phyloP scores from a whole-genome alignment of 2,113 vertebrate genomes.

The Oxyruncus cristatus region DNA sequence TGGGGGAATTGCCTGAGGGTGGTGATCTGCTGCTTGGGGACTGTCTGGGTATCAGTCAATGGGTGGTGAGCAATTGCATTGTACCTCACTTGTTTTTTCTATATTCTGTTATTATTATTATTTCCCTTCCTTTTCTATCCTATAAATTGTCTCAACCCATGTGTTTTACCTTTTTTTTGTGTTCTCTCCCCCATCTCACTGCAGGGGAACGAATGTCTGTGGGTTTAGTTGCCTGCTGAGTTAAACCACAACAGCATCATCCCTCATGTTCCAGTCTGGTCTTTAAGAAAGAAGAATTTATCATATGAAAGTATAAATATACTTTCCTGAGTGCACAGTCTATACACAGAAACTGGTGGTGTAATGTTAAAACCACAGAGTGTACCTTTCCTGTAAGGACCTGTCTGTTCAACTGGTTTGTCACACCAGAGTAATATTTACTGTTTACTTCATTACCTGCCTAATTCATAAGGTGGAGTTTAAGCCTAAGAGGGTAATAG shows the following conservation, averaged over 20 bases:
- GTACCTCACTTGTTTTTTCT: background rate
- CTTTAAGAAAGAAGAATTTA: slow-evolving; percentile 34
- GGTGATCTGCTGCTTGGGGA: background rate
- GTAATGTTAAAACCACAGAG: background rate
- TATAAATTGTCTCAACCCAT: background rate
- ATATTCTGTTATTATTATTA: background rate
- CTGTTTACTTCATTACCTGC: background rate
- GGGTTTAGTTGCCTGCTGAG: background rate
- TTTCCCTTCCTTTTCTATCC: background rate
- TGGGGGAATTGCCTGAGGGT: background rate
- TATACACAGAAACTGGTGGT: background rate
- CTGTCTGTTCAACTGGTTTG: background rate
- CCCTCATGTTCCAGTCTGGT: background rate
- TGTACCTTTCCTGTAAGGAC: slow-evolving; percentile 22
- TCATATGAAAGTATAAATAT: background rate
- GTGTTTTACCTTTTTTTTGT: background rate
- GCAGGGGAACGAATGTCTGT: rapidly evolving
- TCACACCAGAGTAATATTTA: background rate
- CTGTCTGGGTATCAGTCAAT: background rate
- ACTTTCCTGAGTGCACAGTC: background rate
- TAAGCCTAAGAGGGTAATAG: background rate
- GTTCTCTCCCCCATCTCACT: background rate
- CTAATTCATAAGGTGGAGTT: background rate
- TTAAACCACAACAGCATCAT: background rate
- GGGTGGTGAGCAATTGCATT: background rate